Percentiles rank a stretch among this genome's conserved stretches.
Conservation (phyloP, 1,140 invertebrate genomes). For the Bicyclus anynana region DNA sequence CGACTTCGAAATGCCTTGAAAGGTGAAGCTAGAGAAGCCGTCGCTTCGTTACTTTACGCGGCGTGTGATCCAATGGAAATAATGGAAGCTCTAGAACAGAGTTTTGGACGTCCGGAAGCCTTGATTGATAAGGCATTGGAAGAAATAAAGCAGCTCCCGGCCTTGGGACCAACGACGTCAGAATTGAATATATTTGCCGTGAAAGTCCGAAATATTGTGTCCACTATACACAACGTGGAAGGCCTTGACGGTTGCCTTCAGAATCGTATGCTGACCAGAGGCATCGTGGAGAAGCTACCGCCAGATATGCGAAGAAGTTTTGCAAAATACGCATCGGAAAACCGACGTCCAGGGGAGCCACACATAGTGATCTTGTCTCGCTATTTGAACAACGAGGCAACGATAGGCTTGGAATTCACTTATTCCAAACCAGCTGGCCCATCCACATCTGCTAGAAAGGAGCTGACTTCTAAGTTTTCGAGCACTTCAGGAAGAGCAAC, state of each 20-base stretch:
- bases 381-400: background rate
- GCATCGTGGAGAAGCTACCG: slow-evolving; percentile 18
- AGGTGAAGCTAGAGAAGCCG: slow-evolving; percentile 21
- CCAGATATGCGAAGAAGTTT: slow-evolving; percentile 14
- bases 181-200: slow-evolving; percentile 5
- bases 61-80: slow-evolving; percentile 11
- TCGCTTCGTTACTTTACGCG: slow-evolving; percentile 12
- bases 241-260: too few species aligned
- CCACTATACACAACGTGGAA: slow-evolving; percentile 16
- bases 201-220: background rate
- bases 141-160: slow-evolving; percentile 9
- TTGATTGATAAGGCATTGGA: slow-evolving; percentile 17
- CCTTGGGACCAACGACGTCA: slow-evolving; percentile 13
- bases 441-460: too few species aligned
- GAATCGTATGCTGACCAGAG: slow-evolving; percentile 5
- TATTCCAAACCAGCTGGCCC: background rate
- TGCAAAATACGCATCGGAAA: slow-evolving; percentile 11
- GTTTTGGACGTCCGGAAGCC: slow-evolving; percentile 20
- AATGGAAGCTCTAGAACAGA: slow-evolving; percentile 13
- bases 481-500: too few species aligned
- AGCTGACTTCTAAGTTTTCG: too few species aligned
- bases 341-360: background rate
- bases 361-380: background rate
- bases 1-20: slow-evolving; percentile 8
- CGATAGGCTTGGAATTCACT: too few species aligned